These are phyloP conservation scores for Tangara arthus DNA, from an alignment of 2,797 vertebrate species.

Conservation along the genomic window DNA sequence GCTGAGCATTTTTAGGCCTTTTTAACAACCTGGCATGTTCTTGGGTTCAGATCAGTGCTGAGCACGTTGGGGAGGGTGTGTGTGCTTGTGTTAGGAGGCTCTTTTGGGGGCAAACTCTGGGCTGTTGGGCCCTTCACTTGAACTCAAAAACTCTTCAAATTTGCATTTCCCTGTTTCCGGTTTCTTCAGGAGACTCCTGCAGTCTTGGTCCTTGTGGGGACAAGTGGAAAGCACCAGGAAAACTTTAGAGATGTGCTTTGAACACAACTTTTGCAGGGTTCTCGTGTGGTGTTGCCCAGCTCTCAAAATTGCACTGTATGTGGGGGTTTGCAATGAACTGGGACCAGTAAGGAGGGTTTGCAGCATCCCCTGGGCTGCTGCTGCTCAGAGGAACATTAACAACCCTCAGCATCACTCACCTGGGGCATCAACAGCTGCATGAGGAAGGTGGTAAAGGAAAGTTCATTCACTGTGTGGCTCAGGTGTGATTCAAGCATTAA, in stretches of 20 bases:
- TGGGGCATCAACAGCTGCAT: not conserved
- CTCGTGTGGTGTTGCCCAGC: fast-evolving
- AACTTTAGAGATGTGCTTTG: not conserved
- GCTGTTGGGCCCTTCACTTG: not conserved
- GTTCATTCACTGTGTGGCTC: not conserved
- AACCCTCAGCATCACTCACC: not conserved
- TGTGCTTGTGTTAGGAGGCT: not conserved
- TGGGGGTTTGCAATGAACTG: not conserved
- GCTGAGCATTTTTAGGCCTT: not conserved
- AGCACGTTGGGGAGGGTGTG: fast-evolving
- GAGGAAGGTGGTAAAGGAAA: not conserved
- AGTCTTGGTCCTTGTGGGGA: not conserved
- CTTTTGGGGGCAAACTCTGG: not conserved
- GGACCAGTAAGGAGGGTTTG: not conserved
- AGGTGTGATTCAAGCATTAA: not conserved
- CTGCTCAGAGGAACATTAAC: not conserved
- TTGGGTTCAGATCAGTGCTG: not conserved
- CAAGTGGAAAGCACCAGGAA: not conserved
- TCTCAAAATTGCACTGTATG: fast-evolving
- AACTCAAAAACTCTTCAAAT: not conserved
- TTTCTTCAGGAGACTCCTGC: not conserved
- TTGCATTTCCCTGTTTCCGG: not conserved
- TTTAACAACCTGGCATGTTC: not conserved
- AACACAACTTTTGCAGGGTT: fast-evolving
- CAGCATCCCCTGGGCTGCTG: not conserved